Base-by-base conservation (phyloP, 2,888 invertebrate species). In the Bellardia bayeri region DNA sequence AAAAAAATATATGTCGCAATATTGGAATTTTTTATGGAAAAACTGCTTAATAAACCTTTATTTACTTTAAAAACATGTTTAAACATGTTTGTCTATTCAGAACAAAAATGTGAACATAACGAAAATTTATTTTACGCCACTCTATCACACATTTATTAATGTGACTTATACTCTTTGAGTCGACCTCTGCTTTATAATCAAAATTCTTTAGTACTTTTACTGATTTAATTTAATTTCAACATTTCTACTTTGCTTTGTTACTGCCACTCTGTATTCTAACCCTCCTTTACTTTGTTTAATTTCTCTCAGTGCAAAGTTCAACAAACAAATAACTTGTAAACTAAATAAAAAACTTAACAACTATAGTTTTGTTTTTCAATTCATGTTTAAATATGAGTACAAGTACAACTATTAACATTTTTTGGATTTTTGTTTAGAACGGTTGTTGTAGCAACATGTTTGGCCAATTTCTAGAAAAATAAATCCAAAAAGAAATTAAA, bases 391-490 rank as follows among this genome's bases (percentile, higher is more conserved):
- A 74, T 71, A 68, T 68, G 72, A 78, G 72, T 37, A 45, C 45
- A 37, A 58, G 23, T 33, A 45, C 58, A 79, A 66, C 16, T 49
- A 61, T 75, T 61, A 61, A 40, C 4, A 40, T 33, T 79, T 82
- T 61, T 49, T 64, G 23, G 33, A 51, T 37, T 63, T 76, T 82
- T 86, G 66, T 82, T 74, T 84, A 58, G 45, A 13, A 30, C 64
- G 76, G 86, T 86, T 85, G 89, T 88, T 78, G 83, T 79, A 81
- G 86, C 85, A 87, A 89, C 89, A 89, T 90, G 90, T 89, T 90
- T 90, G 85, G 80, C 87, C 87, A 89, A 90, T 89, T 84, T 80
- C 68, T 71, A 79, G 87, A 88, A 90, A 88, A 74, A 63, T 71
- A 64, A 63, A 30, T 30, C 40, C 63, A 78, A 76, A 76, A 42